phyloP scores from a whole-genome alignment of 2,888 invertebrate species.

The Agrochola circellaris region DNA sequence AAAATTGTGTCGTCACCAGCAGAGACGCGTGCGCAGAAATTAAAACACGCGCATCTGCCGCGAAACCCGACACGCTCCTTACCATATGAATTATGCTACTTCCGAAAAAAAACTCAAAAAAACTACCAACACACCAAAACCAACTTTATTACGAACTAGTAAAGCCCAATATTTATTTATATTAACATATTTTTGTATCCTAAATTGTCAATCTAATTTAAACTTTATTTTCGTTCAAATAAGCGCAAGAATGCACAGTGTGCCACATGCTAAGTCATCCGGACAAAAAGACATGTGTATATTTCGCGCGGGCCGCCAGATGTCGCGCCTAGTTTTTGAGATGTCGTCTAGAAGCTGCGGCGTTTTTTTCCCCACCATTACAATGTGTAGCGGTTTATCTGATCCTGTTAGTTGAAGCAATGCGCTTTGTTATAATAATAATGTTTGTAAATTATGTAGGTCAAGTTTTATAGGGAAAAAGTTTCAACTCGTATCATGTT shows the following conservation, averaged over 20 bases:
- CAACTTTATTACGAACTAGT: slow-evolving; percentile 52
- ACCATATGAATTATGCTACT: slow-evolving; percentile 86
- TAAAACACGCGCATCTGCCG: slow-evolving; percentile 82
- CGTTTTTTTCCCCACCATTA: slow-evolving; percentile 69
- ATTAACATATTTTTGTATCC: slow-evolving; percentile 22
- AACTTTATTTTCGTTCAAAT: slow-evolving; percentile 38
- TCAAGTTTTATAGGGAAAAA: slow-evolving; percentile 52
- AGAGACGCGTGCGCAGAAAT: slow-evolving; percentile 84
- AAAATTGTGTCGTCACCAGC: slow-evolving; percentile 70
- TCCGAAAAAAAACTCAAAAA: slow-evolving; percentile 80
- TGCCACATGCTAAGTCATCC: slow-evolving; percentile 78
- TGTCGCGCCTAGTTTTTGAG: slow-evolving; percentile 79
- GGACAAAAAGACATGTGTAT: slow-evolving; percentile 86
- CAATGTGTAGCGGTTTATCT: slow-evolving; percentile 81
- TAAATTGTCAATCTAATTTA: slow-evolving; percentile 48
- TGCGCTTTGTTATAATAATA: slow-evolving; percentile 64
- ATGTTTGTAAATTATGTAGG: slow-evolving; percentile 64
- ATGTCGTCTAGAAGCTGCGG: slow-evolving; percentile 74
- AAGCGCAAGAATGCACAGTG: slow-evolving; percentile 64
- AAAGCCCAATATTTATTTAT: slow-evolving; percentile 53
- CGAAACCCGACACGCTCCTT: slow-evolving; percentile 88
- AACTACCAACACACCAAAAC: slow-evolving; percentile 65
- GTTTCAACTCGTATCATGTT: slow-evolving; percentile 49
- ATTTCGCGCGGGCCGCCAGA: slow-evolving; percentile 85
- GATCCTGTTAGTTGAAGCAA: slow-evolving; percentile 73